These are phyloP conservation scores for Mycalesis mineus DNA, from an alignment of 2,888 invertebrate species.

Conservation along the genomic window DNA sequence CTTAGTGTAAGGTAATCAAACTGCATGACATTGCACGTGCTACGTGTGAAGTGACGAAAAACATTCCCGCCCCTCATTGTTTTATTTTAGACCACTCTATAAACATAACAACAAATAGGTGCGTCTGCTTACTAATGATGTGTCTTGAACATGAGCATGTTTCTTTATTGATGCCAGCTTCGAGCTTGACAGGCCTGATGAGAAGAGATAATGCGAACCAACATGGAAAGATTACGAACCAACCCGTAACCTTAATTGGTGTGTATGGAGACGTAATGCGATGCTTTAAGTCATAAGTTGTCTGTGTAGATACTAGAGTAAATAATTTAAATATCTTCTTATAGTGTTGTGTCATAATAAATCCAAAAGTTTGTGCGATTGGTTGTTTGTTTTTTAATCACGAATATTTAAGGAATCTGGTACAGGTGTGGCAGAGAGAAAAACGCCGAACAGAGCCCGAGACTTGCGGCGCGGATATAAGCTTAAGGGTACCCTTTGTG, in stretches of 20 bases:
- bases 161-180: constrained; percentile 7
- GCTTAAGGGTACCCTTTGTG: too few relatives aligned
- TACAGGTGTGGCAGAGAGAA: too few relatives aligned
- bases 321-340: too few relatives aligned
- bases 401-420: too few relatives aligned
- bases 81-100: constrained; percentile 60
- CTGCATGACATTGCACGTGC: constrained; percentile 66
- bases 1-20: constrained; percentile 58
- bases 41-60: constrained; percentile 65
- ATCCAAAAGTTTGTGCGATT: too few relatives aligned
- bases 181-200: constrained; percentile 1
- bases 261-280: neutral
- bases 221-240: neutral
- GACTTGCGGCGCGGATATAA: too few relatives aligned
- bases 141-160: constrained; percentile 25
- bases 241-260: neutral
- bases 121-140: constrained; percentile 28
- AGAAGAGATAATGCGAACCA: constrained; percentile 3
- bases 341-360: too few relatives aligned
- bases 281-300: neutral
- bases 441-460: too few relatives aligned
- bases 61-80: constrained; percentile 58
- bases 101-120: constrained; percentile 48
- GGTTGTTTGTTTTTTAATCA: too few relatives aligned
- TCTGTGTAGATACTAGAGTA: neutral